phyloP scores from a whole-genome alignment of 2,797 vertebrate species.

The Pteronotus mesoamericanus region DNA sequence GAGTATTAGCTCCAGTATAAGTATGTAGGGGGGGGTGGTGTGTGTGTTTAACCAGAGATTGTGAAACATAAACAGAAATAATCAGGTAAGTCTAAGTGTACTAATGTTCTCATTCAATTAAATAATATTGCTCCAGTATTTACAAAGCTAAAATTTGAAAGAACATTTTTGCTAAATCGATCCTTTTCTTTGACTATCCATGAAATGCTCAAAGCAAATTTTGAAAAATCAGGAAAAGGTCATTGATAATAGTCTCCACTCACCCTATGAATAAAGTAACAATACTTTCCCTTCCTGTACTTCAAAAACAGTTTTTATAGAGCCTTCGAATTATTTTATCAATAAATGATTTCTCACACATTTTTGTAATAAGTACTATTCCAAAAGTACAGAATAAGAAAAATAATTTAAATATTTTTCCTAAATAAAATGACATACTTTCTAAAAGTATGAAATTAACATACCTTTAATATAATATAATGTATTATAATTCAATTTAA shows the following conservation, averaged over 20 bases:
- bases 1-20: not conserved
- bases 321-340: slow-evolving; percentile 36
- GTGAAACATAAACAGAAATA: not conserved
- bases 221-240: slow-evolving; percentile 22
- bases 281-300: not conserved
- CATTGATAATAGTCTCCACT: not conserved
- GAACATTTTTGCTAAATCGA: not conserved
- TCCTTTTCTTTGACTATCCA: not conserved
- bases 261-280: not conserved
- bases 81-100: not conserved
- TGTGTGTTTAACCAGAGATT: not conserved
- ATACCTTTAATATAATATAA: too few relatives aligned
- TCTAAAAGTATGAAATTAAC: too few relatives aligned
- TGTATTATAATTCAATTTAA: too few relatives aligned
- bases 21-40: not conserved
- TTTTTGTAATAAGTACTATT: not conserved
- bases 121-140: not conserved
- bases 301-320: not conserved
- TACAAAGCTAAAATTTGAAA: slow-evolving; percentile 31
- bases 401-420: slow-evolving; percentile 25
- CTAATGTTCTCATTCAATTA: not conserved
- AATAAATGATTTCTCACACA: not conserved
- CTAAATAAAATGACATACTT: not conserved
- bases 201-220: not conserved
- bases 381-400: slow-evolving; percentile 35